phyloP scores from a whole-genome alignment of 2,113 vertebrate species.

The Apodemus sylvaticus region DNA sequence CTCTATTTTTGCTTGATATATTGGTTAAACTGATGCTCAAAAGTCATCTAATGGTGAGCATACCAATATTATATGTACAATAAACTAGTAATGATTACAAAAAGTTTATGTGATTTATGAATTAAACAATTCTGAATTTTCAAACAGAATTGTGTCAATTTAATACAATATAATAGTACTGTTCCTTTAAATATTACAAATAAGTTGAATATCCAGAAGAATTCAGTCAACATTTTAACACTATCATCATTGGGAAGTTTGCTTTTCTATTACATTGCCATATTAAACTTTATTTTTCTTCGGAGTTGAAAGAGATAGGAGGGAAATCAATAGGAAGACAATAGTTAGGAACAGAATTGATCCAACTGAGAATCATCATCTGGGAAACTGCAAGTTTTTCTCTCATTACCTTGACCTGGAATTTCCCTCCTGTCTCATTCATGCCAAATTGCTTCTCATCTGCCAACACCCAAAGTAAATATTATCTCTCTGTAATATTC shows the following conservation, averaged over 20 bases:
- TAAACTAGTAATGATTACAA: neutral
- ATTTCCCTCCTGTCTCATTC: neutral
- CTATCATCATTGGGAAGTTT: neutral
- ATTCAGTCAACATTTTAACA: neutral
- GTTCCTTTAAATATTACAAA: neutral
- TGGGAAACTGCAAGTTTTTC: neutral
- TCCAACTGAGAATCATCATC: neutral
- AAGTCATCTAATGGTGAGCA: neutral
- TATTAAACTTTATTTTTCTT: neutral
- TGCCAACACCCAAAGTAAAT: neutral
- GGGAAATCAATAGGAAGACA: neutral
- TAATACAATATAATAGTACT: neutral
- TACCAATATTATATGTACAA: neutral
- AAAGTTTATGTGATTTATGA: neutral
- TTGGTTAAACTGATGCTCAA: neutral
- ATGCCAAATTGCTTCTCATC: neutral
- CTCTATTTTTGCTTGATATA: neutral
- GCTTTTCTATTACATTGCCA: neutral
- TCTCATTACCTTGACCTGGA: neutral
- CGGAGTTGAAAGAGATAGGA: neutral
- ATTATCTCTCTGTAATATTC: neutral
- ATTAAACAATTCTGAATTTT: neutral
- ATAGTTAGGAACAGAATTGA: neutral
- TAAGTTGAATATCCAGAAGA: neutral
- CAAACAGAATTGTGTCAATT: neutral